Evolutionary conservation across 2,797 vertebrate genomes (phyloP).

Genomic region (Lophius americanus): DNA sequence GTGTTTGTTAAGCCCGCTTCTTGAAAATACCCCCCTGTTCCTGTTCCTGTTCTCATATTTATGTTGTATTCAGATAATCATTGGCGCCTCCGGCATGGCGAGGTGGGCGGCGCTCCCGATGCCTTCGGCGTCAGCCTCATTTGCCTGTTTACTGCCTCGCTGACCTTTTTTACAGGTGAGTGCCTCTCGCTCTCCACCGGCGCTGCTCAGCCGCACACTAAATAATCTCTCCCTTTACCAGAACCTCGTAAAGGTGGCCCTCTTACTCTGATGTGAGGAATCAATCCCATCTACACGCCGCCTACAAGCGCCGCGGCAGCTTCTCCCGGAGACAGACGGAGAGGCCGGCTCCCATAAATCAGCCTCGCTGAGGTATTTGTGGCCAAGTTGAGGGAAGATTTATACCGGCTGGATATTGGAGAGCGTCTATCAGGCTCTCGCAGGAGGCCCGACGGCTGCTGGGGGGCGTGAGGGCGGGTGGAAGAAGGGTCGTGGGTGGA

Average conservation of each 20-base stretch:
- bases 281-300: slow-evolving; percentile 54
- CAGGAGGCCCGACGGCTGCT: slow-evolving; percentile 34
- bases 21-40: too few species aligned
- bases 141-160: slow-evolving; percentile 50
- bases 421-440: slow-evolving; percentile 50
- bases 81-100: too few species aligned
- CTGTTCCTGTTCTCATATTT: too few species aligned
- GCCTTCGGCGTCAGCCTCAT: slow-evolving; percentile 5
- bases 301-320: slow-evolving; percentile 29
- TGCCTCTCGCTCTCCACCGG: slow-evolving; percentile 27
- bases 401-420: slow-evolving; percentile 72
- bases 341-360: slow-evolving; percentile 80
- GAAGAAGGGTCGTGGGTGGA: slow-evolving; percentile 11
- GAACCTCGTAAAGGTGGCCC: slow-evolving; percentile 32
- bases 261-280: slow-evolving; percentile 55
- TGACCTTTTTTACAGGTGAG: slow-evolving; percentile 66
- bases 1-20: too few species aligned
- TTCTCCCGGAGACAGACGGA: slow-evolving; percentile 44
- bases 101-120: too few species aligned
- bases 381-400: slow-evolving; percentile 79
- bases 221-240: slow-evolving; percentile 21
- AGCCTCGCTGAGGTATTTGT: slow-evolving; percentile 84
- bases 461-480: slow-evolving; percentile 20
- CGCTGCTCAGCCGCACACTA: slow-evolving; percentile 28
- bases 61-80: too few species aligned